Base-by-base conservation (phyloP, 2,797 vertebrate genomes). In the Chloroceryle inda region DNA sequence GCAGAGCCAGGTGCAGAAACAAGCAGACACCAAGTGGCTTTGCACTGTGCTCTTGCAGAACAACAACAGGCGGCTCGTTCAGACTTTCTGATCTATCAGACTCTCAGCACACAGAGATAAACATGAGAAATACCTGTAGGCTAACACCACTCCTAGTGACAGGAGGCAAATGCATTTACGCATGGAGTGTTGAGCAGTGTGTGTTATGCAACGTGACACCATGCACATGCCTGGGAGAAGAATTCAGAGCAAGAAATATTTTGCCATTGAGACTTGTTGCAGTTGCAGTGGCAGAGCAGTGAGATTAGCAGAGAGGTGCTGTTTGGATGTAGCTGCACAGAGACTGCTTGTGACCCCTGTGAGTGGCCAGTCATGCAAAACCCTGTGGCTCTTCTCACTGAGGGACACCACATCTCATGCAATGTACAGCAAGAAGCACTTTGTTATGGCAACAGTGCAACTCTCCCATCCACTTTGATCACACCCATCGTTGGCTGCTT, bases 81-180 rank as follows among this genome's bases (percentile, higher is more conserved):
- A 79, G 61, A 50, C 49, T 87, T 74, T 33, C 47, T 68, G 18
- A 77, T 55, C 44, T 53, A 6, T 68, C 55, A 61, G 0, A 29
- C 56, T 93, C 62, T 61, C 1, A 0, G 38, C 77, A 76, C 59
- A 86, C 33, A 21, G 22, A 81, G 37, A 59, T 47, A 47, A 38
- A 44, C 37, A 35, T 4, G 21, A 88, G 64, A 80, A 94, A 89
- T 68, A 93, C 40, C 63, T 93, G 74, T 11, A 56, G 90, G 83
- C 63, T 79, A 67, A 47, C 55, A 79, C 35, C 80, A 59, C 50
- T 85, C 33, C 35, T 13, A 23, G 33, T 49, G 73, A 67, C 71
- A 82, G n/a, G 63, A 63, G 47, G 72, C 55, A 84, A 78, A 82
- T 31, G 17, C 18, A 21, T 72, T 89, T 58, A 37, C 16, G 18